Evolutionary conservation across 2,113 vertebrate genomes (phyloP), one percentile per base, ranked within the genome.

Genomic region (Eolophus roseicapilla): DNA sequence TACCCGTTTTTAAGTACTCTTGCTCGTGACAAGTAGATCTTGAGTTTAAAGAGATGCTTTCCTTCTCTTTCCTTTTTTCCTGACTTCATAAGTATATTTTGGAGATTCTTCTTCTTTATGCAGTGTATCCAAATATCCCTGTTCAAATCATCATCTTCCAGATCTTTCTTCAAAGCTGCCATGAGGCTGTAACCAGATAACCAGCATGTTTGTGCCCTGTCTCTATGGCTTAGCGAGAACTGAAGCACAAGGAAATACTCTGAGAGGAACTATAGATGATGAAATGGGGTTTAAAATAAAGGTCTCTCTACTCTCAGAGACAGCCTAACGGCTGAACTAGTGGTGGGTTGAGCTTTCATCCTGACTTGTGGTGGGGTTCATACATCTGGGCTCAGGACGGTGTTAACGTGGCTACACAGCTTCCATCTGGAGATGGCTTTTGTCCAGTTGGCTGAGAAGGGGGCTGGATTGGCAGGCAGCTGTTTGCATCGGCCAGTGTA

Each of bases 391-490:
- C 86, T 86, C 43, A 23, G 77, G 28, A 31, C 4, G 21, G 69
- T 55, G 73, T 67, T 84, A 68, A 77, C 2, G 1, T 87, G 70
- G 74, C 89, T 65, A 2, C 47, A 10, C 47, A 67, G 82, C 73
- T 50, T 94, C 39, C 7, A 6, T 21, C 62, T 86, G 81, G 81
- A 89, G 83, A 57, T 95, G 93, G 83, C 88, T 94, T 84, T 50
- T 92, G 83, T 59, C 86, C 91, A 93, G 76, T 57, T 78, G 88
- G n/a, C 81, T 84, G 83, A 44, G 83, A 92, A 84, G 81, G 89
- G 88, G 93, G 33, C 83, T 92, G 91, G 46, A 55, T 67, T 95
- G 91, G 71, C 91, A 89, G 23, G 81, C 74, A 93, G 77, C 93
- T 85, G 65, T 89, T 84, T 3, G 9, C 46, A 35, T 76, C 0